A percentile compares a stretch with the other conserved stretches of the same genome.
Conservation (phyloP, 2,888 invertebrate species). For the Caenorhabditis sulstoni region DNA sequence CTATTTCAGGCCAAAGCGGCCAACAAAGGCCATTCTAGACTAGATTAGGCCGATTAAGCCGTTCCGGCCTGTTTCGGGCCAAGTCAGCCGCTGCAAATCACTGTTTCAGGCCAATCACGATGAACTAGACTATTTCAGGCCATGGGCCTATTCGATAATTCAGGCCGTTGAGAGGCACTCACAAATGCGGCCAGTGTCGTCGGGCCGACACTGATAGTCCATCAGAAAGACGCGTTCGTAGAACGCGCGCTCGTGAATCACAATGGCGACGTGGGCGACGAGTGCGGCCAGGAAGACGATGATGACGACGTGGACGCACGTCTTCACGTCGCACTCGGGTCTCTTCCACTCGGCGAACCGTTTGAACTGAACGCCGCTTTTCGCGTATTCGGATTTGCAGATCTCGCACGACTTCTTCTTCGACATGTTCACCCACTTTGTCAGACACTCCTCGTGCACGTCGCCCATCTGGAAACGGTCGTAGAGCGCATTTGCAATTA, state of each 20-base stretch:
- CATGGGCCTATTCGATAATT: no score
- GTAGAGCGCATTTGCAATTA: no score
- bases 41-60: no score
- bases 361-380: constrained; percentile 64
- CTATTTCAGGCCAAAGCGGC: no score
- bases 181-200: constrained; percentile 63
- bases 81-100: no score
- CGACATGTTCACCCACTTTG: constrained; percentile 73
- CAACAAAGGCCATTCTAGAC: no score
- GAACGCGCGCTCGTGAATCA: constrained; percentile 48
- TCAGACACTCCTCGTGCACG: constrained; percentile 73
- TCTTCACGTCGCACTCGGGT: constrained; percentile 55
- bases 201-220: constrained; percentile 38
- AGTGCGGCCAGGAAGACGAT: constrained; percentile 30
- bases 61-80: no score
- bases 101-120: no score
- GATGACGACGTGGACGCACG: constrained; percentile 44
- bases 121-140: no score
- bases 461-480: no score
- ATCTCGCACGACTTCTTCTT: constrained; percentile 73
- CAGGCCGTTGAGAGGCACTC: constrained; percentile 9
- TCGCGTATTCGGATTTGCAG: constrained; percentile 70
- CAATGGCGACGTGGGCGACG: constrained; percentile 35
- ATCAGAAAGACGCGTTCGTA: constrained; percentile 21
- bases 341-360: constrained; percentile 67